Evolutionary conservation across 2,797 vertebrate species (phyloP).

Genomic region (Rachycentron canadum): DNA sequence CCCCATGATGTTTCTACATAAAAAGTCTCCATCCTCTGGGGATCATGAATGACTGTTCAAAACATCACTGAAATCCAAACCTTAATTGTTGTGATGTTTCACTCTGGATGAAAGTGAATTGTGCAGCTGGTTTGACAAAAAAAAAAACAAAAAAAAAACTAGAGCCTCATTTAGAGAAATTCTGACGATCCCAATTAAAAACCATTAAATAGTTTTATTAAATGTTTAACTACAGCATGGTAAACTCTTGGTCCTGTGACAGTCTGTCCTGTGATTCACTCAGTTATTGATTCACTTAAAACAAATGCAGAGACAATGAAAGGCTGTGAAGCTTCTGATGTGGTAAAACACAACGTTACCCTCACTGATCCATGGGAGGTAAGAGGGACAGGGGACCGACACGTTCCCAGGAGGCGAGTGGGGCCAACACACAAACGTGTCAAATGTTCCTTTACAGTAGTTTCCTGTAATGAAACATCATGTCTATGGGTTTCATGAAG

Average conservation of each 20-base stretch:
- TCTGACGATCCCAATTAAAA: background rate
- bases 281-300: background rate
- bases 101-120: too few relatives aligned
- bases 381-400: constrained; percentile 93
- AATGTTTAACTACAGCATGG: background rate
- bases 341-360: constrained; percentile 65
- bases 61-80: too few relatives aligned
- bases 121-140: too few relatives aligned
- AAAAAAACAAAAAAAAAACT: too few relatives aligned
- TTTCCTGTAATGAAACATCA: constrained; percentile 80
- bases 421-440: constrained; percentile 93
- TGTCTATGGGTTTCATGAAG: background rate
- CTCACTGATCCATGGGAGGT: constrained; percentile 89
- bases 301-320: background rate
- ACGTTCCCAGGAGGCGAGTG: constrained; percentile 92
- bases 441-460: constrained; percentile 92
- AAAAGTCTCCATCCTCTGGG: too few relatives aligned
- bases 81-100: too few relatives aligned
- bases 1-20: too few relatives aligned
- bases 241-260: background rate
- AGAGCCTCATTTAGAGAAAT: too few relatives aligned
- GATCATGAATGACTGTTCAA: too few relatives aligned
- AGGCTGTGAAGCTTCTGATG: too few relatives aligned
- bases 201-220: background rate
- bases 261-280: constrained; percentile 2